phyloP scores from a whole-genome alignment of 35 echinoderm and acorn worm species.

The Apostichopus japonicus region DNA sequence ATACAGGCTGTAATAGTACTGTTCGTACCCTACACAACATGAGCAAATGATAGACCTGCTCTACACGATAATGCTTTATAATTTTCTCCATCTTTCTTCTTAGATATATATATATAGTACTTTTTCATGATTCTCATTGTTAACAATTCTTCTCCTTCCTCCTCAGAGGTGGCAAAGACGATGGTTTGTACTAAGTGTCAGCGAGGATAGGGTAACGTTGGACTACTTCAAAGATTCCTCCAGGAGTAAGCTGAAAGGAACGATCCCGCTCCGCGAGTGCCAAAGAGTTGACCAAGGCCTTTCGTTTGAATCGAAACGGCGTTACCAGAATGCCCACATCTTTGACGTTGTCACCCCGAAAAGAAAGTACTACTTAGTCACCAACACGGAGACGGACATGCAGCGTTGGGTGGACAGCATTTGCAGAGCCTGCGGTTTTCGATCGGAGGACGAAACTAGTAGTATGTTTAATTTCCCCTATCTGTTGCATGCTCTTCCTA shows the following conservation, averaged over 20 bases:
- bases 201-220: conserved; percentile 35
- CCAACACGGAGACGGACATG: conserved; percentile 81
- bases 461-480: neutral
- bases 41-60: no score
- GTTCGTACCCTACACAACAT: no score
- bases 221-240: conserved; percentile 83
- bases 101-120: neutral
- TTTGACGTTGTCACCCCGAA: conserved; percentile 90
- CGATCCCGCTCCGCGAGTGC: conserved; percentile 74
- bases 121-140: neutral
- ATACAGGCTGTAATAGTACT: no score
- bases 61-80: no score
- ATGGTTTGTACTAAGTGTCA: conserved; percentile 72
- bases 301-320: conserved; percentile 78
- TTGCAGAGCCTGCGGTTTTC: conserved; percentile 85
- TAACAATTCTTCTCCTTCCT: neutral
- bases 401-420: conserved; percentile 83
- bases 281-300: conserved; percentile 85
- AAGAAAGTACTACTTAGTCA: conserved; percentile 86
- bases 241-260: conserved; percentile 70
- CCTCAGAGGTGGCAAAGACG: conserved; percentile 78
- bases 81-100: no score
- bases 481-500: no score
- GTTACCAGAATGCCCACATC: conserved; percentile 66
- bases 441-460: conserved; percentile 62